These are phyloP conservation scores for Bradynema listronoti DNA, from an alignment of 1,140 invertebrate genomes.

Conservation along the genomic window DNA sequence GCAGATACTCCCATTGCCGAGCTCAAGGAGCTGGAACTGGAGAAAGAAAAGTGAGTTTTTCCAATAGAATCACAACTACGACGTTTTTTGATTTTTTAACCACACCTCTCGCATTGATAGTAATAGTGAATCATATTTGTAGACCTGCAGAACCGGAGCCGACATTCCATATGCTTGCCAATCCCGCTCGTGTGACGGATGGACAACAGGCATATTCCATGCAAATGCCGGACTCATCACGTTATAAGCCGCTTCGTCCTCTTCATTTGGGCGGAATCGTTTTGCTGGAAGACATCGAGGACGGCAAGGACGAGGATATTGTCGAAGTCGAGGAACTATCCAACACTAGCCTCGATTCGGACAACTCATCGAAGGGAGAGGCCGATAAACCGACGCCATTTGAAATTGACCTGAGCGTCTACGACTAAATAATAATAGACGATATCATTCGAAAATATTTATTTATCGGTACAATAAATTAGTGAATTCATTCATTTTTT, in stretches of 20 bases:
- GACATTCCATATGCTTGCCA: constrained; percentile 80
- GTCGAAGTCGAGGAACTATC: constrained; percentile 85
- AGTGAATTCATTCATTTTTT: too few species aligned
- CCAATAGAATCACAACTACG: neutral
- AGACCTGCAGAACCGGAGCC: constrained; percentile 67
- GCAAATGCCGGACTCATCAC: constrained; percentile 70
- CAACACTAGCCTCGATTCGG: too few species aligned
- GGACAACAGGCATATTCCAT: constrained; percentile 86
- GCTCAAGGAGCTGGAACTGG: constrained; percentile 53
- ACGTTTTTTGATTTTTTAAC: neutral
- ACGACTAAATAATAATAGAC: too few species aligned
- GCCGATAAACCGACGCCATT: too few species aligned
- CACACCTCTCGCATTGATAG: neutral
- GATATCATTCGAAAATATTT: too few species aligned
- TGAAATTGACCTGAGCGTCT: too few species aligned
- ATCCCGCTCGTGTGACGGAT: constrained; percentile 85
- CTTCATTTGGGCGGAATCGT: constrained; percentile 86
- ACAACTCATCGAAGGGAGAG: too few species aligned
- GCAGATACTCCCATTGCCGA: too few species aligned
- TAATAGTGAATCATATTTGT: constrained; percentile 6
- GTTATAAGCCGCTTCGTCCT: constrained; percentile 74
- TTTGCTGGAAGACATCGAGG: constrained; percentile 72
- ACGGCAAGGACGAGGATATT: constrained; percentile 73
- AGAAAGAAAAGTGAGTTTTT: neutral
- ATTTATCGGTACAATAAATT: too few species aligned